Evolutionary conservation across 2,797 vertebrate species (phyloP), one percentile per base, ranked within the genome.

Genomic region (Microctenopoma stevenorrisi): DNA sequence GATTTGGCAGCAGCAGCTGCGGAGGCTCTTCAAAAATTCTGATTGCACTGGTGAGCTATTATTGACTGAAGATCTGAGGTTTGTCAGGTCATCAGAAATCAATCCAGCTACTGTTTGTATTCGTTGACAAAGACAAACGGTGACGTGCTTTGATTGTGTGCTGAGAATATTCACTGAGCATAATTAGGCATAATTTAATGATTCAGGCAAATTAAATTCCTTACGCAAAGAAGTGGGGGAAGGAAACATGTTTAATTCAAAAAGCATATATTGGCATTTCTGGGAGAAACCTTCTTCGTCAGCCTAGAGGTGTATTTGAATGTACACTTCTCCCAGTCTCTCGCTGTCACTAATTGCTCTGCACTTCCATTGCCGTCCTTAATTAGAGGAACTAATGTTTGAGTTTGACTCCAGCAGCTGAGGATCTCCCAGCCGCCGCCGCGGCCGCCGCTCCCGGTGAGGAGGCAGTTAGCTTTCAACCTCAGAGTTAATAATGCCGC

Each of bases 321-420:
- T 61, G 54, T 5, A 3, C 2, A 58, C 7, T 35, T 68, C 72
- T 44, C 61, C 69, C 68, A 47, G 56, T 78, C 72, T 42, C 65
- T 52, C 25, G 11, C 55, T 42, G 38, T 53, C 56, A 72, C 65
- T 80, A 86, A 90, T 90, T 84, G 79, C 74, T 37, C 72, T 73
- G 65, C 75, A 72, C 68, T 83, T 83, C 82, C 11, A 37, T 74
- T 72, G 72, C 64, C 75, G n/a, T 64, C 51, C 54, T 78, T 87
- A 89, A 91, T 88, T 84, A 78, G 33, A 84, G 56, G 52, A 74
- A 49, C 77, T 60, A 15, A 79, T 83, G 70, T 86, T 82, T 78
- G 64, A 38, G 7, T 63, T 59, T 53, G 79, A 59, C 79, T 84
- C 60, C 65, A 53, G 76, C 76, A 74, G 82, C 52, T 63, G 59